A percentile compares a stretch with the other conserved stretches of the same genome.
phyloP scores from a whole-genome alignment of 2,113 vertebrate genomes.

The Eleginops maclovinus region DNA sequence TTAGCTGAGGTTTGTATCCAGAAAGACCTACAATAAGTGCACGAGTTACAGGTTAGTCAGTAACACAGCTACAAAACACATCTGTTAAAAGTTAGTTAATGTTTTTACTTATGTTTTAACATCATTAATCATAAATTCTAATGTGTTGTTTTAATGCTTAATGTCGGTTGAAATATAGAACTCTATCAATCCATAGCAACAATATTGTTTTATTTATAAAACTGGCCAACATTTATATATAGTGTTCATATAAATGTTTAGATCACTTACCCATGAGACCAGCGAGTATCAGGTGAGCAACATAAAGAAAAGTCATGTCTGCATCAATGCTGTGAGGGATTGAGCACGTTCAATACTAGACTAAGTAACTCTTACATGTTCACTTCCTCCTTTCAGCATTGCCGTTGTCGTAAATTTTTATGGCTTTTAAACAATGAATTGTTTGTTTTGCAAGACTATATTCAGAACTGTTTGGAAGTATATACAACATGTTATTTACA shows the following conservation, averaged over 20 bases:
- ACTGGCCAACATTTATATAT: neutral
- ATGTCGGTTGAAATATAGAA: neutral
- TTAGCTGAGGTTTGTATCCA: no score
- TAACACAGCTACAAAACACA: neutral
- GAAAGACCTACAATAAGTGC: no score
- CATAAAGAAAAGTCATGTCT: slow-evolving; percentile 19
- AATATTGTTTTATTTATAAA: neutral
- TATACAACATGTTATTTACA: neutral
- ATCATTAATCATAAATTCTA: neutral
- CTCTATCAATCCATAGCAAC: neutral
- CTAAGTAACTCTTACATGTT: neutral
- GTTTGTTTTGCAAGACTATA: no score
- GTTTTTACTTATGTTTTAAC: neutral
- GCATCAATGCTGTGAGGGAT: neutral
- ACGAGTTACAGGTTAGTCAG: neutral
- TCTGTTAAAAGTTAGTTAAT: neutral
- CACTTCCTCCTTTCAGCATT: slow-evolving; percentile 14
- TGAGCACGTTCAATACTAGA: neutral
- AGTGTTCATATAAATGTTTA: neutral
- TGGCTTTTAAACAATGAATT: no score
- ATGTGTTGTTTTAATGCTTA: neutral
- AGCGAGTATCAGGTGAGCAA: slow-evolving; percentile 18
- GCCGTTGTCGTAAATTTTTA: neutral
- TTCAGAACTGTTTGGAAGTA: no score
- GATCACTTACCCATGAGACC: slow-evolving; percentile 42